phyloP scores from a whole-genome alignment of 2,888 invertebrate species.

The Pterostichus niger region DNA sequence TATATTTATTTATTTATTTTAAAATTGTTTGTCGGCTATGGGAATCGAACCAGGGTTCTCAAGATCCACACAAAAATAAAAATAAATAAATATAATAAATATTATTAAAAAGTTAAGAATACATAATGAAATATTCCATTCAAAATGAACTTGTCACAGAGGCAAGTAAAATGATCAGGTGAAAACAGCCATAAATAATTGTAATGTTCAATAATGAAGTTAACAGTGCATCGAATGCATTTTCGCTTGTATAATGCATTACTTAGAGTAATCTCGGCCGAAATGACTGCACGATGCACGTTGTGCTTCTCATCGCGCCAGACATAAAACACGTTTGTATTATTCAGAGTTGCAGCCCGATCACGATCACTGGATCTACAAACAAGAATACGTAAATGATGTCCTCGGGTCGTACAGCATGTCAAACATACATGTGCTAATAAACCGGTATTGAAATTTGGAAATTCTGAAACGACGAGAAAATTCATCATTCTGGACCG shows the following conservation, averaged over 20 bases:
- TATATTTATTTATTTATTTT: too few relatives aligned
- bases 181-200: slow-evolving; percentile 43
- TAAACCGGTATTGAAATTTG: slow-evolving; percentile 14
- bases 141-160: too few relatives aligned
- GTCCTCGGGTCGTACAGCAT: slow-evolving; percentile 15
- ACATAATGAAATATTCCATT: not conserved
- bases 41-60: too few relatives aligned
- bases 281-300: slow-evolving; percentile 25
- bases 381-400: slow-evolving; percentile 49
- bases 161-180: slow-evolving; percentile 9
- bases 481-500: too few relatives aligned
- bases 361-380: slow-evolving; percentile 25
- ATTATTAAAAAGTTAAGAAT: not conserved
- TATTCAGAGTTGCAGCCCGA: slow-evolving; percentile 23
- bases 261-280: slow-evolving; percentile 49
- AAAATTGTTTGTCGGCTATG: too few relatives aligned
- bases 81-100: too few relatives aligned
- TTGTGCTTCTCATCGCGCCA: slow-evolving; percentile 15
- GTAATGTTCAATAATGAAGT: slow-evolving; percentile 5
- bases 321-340: slow-evolving; percentile 43
- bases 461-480: not conserved
- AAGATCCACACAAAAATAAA: too few relatives aligned
- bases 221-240: slow-evolving; percentile 37
- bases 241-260: slow-evolving; percentile 52
- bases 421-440: slow-evolving; percentile 33